phyloP scores from a whole-genome alignment of 2,113 vertebrate species.

The Sander lucioperca region DNA sequence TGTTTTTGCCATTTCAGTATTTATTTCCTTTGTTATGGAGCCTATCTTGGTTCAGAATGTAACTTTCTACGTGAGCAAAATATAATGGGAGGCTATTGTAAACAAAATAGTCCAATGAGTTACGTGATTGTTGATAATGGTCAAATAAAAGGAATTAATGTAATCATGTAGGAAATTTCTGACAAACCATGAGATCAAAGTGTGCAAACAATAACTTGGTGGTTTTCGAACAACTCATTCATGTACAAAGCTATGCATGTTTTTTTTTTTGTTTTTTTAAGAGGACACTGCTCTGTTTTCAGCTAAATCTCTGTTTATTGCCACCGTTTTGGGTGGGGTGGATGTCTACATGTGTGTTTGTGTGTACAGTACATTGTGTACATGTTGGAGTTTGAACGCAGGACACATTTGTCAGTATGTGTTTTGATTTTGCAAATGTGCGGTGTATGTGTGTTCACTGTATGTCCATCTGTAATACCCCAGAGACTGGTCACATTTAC shows the following conservation, averaged over 20 bases:
- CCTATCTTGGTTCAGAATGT: conserved; percentile 95
- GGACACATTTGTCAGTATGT: conserved; percentile 38
- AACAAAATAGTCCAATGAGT: conserved; percentile 66
- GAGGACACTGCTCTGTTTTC: conserved; percentile 66
- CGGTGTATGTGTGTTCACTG: conserved; percentile 43
- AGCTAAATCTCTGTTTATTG: conserved; percentile 69
- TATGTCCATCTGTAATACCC: conserved; percentile 54
- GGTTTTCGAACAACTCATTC: conserved; percentile 57
- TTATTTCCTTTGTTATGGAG: conserved; percentile 91
- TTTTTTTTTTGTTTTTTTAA: conserved; percentile 76
- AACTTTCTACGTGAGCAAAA: conserved; percentile 96
- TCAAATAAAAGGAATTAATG: conserved; percentile 64
- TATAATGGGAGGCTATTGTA: conserved; percentile 90
- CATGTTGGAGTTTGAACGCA: conserved; percentile 35
- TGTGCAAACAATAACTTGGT: conserved; percentile 55
- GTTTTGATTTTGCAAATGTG: conserved; percentile 49
- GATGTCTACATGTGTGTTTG: conserved; percentile 38
- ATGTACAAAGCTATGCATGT: conserved; percentile 85
- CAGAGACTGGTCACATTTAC: conserved; percentile 64
- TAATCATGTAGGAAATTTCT: conserved; percentile 47
- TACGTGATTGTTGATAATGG: conserved; percentile 76
- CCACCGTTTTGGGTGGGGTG: conserved; percentile 80
- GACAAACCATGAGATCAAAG: conserved; percentile 41
- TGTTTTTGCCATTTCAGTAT: conserved; percentile 95
- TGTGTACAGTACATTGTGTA: conserved; percentile 49